Evolutionary conservation across 2,797 vertebrate species (phyloP), one percentile per base, ranked within the genome.

Genomic region (Erithacus rubecula): DNA sequence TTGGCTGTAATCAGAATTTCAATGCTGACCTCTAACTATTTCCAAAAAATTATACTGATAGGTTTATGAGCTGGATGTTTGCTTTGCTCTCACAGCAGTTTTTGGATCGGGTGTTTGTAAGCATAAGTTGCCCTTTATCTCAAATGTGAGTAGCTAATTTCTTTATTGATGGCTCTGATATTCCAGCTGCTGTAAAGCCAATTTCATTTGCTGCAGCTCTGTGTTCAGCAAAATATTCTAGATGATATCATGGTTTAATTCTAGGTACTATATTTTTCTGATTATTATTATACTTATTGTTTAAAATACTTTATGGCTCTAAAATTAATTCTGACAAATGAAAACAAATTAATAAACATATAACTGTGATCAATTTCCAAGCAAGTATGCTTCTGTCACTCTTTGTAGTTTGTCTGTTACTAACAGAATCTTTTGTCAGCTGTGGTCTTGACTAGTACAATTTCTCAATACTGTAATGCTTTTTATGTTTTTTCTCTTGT

Each of bases 91-190:
- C 72, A 76, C 49, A 90, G 77, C 70, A 83, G 46, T 88, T 89
- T 95, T 92, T 96, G 76, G 96, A 95, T 77, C 0, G 15, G 8
- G 29, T 75, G 56, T 55, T 18, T 81, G 67, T 70, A 91, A 93
- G 72, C 91, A 86, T 90, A 84, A 93, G 82, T 89, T 97, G 90
- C 79, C 95, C 94, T 96, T 96, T 95, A 87, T 90, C 60, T 90
- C 76, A 93, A 87, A 94, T 93, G 36, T 32, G 43, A 93, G 78
- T 47, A 78, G 68, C 78, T 87, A 74, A 92, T 93, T 91, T 96
- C 53, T 85, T 94, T 94, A 89, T 75, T 91, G 87, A 85, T 65
- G 78, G 46, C 39, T 51, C 19, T 87, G 85, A 69, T 62, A 12
- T 59, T 86, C 55, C 36, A 85, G 81, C 68, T 95, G 84, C 65